phyloP scores from a whole-genome alignment of 2,888 invertebrate species.

The Molanna angustata region DNA sequence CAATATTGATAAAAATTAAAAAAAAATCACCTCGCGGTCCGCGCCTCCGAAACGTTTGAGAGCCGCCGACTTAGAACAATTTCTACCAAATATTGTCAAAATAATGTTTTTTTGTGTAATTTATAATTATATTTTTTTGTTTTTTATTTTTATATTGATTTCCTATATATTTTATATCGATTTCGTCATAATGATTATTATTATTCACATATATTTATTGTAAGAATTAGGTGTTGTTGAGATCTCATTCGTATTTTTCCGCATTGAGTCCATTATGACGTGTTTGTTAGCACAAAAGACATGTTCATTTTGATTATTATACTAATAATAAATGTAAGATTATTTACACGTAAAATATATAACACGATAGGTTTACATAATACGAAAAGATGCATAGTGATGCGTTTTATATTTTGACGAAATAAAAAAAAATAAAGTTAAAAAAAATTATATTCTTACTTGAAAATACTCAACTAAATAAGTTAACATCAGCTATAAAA shows the following conservation, averaged over 20 bases:
- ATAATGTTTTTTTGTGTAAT: constrained; percentile 50
- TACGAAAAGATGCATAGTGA: constrained; percentile 18
- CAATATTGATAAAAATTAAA: constrained; percentile 4
- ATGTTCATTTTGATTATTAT: constrained; percentile 23
- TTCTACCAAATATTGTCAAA: constrained; percentile 52
- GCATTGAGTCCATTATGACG: constrained; percentile 20
- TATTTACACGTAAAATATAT: constrained; percentile 23
- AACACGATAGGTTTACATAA: constrained; percentile 19
- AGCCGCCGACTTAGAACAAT: constrained; percentile 33
- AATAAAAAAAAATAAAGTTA: constrained; percentile 19
- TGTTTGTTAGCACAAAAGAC: constrained; percentile 26
- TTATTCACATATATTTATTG: constrained; percentile 25
- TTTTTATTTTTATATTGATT: constrained; percentile 34
- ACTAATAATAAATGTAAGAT: constrained; percentile 20
- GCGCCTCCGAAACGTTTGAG: constrained; percentile 15
- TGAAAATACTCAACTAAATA: constrained; percentile 19
- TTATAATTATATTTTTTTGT: constrained; percentile 42
- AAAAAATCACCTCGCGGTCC: constrained; percentile 8
- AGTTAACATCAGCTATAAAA: neutral
- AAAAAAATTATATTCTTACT: constrained; percentile 26
- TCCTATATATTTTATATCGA: constrained; percentile 34
- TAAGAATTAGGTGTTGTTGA: constrained; percentile 28
- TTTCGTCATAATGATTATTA: constrained; percentile 14
- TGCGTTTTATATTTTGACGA: constrained; percentile 27
- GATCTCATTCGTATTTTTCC: constrained; percentile 26